Evolutionary conservation across 2,113 vertebrate genomes (phyloP).

Genomic region (Stigmatopora argus): DNA sequence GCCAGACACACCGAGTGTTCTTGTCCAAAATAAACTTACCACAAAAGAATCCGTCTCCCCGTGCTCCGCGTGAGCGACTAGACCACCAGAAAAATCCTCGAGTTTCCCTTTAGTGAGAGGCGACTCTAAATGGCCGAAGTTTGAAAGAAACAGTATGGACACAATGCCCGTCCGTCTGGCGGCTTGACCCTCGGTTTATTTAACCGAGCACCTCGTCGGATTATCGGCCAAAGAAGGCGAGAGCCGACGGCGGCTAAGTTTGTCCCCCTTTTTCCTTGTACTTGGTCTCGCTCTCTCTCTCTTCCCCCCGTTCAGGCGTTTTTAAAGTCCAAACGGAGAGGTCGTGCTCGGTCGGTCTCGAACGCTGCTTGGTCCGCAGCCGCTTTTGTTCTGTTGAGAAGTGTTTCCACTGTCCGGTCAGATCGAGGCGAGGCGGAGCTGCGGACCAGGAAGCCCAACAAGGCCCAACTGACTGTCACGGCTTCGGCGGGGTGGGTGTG

Average conservation of each 20-base stretch:
- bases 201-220: conserved; percentile 51
- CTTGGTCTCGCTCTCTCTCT: conserved; percentile 32
- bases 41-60: conserved; percentile 22
- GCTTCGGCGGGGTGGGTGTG: conserved; percentile 63
- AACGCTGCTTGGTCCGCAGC: conserved; percentile 52
- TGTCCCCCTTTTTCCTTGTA: conserved; percentile 35
- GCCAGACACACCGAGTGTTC: conserved; percentile 61
- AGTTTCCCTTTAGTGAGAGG: conserved; percentile 6
- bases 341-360: conserved; percentile 3
- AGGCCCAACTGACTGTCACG: conserved; percentile 64
- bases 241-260: conserved; percentile 58
- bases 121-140: conserved; percentile 41
- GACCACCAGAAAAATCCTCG: neutral
- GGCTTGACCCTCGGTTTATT: conserved; percentile 62
- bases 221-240: conserved; percentile 50
- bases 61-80: neutral
- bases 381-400: conserved; percentile 76
- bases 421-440: conserved; percentile 71
- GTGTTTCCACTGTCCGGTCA: conserved; percentile 73
- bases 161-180: conserved; percentile 56
- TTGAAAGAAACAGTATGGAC: conserved; percentile 30
- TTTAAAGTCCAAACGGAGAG: neutral
- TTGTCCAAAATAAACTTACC: conserved; percentile 70
- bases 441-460: conserved; percentile 69
- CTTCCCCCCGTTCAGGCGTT: neutral